A percentile compares a stretch with the other conserved stretches of the same genome.
phyloP scores from a whole-genome alignment of 64 coral and sea anemone genomes.

The Actinia equina region DNA sequence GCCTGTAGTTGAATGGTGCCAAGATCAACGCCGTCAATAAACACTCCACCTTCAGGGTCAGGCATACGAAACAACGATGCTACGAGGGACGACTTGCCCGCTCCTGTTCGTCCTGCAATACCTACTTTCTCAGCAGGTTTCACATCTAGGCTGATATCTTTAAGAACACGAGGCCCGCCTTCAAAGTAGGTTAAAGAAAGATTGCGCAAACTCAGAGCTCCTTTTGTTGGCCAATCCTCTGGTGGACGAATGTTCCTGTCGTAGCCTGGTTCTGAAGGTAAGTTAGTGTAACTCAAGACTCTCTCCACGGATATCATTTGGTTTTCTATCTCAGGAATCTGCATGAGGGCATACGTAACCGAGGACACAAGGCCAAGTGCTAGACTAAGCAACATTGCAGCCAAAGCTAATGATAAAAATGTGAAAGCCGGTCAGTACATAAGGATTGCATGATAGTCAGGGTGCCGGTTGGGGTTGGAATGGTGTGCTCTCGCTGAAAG shows the following conservation, averaged over 20 bases:
- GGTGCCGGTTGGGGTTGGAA: too few species aligned
- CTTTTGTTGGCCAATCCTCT: conserved; percentile 50
- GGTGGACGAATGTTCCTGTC: conserved; percentile 31
- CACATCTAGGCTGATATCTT: conserved; percentile 31
- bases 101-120: conserved; percentile 64
- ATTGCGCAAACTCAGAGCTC: conserved; percentile 37
- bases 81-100: conserved; percentile 66
- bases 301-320: conserved; percentile 30
- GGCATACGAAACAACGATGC: conserved; percentile 24
- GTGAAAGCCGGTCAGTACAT: neutral
- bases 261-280: conserved; percentile 60
- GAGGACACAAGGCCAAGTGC: too few species aligned
- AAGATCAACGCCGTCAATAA: conserved; percentile 53
- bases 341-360: too few species aligned
- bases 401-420: neutral
- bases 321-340: too few species aligned
- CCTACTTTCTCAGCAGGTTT: conserved; percentile 58
- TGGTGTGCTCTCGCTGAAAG: too few species aligned
- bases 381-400: too few species aligned
- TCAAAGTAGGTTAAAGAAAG: conserved; percentile 53
- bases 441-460: too few species aligned
- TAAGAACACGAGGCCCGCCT: neutral
- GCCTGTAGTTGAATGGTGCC: conserved; percentile 45
- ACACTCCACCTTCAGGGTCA: conserved; percentile 49
- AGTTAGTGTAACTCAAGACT: conserved; percentile 42